A percentile compares a stretch with the other conserved stretches of the same genome.
These are phyloP conservation scores for Ctenopoma kingsleyae DNA, from an alignment of 2,797 vertebrate species.

Conservation along the genomic window DNA sequence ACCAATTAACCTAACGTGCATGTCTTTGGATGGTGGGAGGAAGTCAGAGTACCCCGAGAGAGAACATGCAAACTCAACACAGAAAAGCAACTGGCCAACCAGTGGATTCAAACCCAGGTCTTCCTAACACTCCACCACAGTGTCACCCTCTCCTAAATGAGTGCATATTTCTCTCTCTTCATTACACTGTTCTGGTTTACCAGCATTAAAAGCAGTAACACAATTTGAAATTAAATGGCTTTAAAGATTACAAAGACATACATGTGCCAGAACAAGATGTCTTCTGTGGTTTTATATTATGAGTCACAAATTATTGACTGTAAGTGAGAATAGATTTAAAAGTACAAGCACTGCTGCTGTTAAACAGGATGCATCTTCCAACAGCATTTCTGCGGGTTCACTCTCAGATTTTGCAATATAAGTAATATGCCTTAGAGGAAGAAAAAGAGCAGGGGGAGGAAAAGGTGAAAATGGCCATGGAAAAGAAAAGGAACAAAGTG, in stretches of 20 bases:
- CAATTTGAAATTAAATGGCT: constrained; percentile 11
- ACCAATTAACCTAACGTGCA: no score
- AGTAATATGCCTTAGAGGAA: constrained; percentile 9
- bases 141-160: background rate
- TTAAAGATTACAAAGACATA: constrained; percentile 11
- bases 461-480: background rate
- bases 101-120: no score
- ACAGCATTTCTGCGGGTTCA: constrained; percentile 6
- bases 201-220: background rate
- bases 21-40: no score
- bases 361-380: constrained; percentile 3
- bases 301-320: constrained; percentile 13
- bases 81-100: no score
- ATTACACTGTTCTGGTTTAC: background rate
- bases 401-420: constrained; percentile 1
- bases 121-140: no score
- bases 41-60: no score
- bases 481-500: background rate
- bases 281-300: constrained; percentile 6
- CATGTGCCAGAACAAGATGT: constrained; percentile 17
- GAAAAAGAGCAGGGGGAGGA: background rate
- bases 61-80: no score
- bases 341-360: constrained; percentile 1
- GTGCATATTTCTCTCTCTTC: background rate
- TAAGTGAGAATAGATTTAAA: constrained; percentile 27